These are phyloP conservation scores for Ara ararauna DNA, from an alignment of 2,797 vertebrate genomes.

Conservation along the genomic window DNA sequence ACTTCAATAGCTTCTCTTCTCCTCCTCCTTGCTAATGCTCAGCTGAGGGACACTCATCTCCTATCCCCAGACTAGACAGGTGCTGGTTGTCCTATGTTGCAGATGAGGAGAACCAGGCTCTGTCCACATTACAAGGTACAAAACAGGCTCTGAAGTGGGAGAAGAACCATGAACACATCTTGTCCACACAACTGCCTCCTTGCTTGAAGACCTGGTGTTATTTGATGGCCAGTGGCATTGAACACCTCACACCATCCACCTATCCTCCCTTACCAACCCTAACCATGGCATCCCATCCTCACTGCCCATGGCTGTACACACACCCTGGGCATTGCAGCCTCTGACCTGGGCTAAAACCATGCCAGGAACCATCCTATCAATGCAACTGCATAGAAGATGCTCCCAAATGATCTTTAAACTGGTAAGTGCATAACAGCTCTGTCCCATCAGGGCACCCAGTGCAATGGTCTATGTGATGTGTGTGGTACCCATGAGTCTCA, in stretches of 20 bases:
- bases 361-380: not conserved
- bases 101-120: not conserved
- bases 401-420: not conserved
- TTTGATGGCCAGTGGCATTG: not conserved
- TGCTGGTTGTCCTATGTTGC: not conserved
- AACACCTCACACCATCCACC: not conserved
- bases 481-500: not conserved
- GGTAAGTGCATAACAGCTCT: not conserved
- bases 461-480: accelerated
- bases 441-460: not conserved
- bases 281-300: accelerated
- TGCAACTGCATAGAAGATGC: not conserved
- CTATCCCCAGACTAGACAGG: not conserved
- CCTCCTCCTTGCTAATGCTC: not conserved
- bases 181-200: not conserved
- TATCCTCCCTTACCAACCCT: not conserved
- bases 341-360: not conserved
- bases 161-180: not conserved
- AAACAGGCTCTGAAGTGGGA: not conserved
- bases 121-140: not conserved
- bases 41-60: not conserved
- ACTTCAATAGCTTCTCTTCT: not conserved
- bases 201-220: not conserved
- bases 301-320: not conserved
- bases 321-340: not conserved